Conservation (phyloP, 2,113 vertebrate genomes). For the Lipophrys pholis region DNA sequence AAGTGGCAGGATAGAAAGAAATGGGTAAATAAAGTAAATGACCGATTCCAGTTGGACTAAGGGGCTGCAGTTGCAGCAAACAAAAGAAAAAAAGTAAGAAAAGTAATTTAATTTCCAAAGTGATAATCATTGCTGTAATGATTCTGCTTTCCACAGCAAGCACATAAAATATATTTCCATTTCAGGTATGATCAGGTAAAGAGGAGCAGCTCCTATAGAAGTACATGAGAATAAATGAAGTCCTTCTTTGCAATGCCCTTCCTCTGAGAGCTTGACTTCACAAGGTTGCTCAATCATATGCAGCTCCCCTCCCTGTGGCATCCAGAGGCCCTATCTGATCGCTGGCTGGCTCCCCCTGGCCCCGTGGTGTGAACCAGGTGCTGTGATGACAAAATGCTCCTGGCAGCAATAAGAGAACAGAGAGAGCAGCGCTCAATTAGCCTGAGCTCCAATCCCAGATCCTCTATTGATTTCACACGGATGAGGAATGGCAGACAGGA, state of each 20-base stretch:
- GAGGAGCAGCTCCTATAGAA: conserved; percentile 29
- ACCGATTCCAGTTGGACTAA: conserved; percentile 5
- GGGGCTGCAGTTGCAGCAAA: not conserved
- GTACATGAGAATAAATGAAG: conserved; percentile 42
- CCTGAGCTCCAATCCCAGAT: conserved; percentile 77
- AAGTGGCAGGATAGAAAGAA: conserved; percentile 19
- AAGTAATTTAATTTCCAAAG: not conserved
- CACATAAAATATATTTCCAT: conserved; percentile 12
- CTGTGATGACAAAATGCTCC: conserved; percentile 80
- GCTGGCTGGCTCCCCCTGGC: conserved; percentile 47
- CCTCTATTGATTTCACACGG: conserved; percentile 82
- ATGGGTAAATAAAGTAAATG: conserved; percentile 38
- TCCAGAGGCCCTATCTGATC: conserved; percentile 65
- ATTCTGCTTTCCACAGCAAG: conserved; percentile 1
- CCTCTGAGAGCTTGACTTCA: conserved; percentile 47
- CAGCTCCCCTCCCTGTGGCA: conserved; percentile 54
- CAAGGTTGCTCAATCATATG: conserved; percentile 69
- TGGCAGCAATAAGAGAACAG: conserved; percentile 78
- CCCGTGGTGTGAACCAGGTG: conserved; percentile 73
- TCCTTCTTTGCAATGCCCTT: conserved; percentile 43
- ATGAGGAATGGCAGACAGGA: conserved; percentile 83
- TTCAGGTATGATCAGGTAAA: conserved; percentile 7
- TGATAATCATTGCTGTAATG: not conserved
- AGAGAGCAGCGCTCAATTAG: conserved; percentile 84
- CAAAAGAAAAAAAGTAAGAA: not conserved